Conservation (phyloP, 2,888 invertebrate genomes). For the Lydus trimaculatus region DNA sequence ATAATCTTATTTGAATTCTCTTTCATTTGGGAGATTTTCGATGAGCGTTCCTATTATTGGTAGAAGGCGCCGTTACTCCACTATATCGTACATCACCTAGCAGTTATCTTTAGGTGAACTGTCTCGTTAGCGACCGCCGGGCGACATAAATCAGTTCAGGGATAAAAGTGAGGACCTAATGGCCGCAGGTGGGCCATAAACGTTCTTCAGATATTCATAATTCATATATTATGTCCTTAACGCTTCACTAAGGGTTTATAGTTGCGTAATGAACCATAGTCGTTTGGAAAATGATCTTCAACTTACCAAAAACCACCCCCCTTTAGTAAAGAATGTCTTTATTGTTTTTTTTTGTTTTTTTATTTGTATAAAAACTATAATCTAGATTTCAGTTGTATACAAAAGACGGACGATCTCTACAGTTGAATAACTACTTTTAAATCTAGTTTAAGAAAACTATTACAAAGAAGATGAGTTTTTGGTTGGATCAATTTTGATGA, state of each 20-base stretch:
- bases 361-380: neutral
- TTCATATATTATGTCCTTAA: conserved; percentile 50
- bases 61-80: conserved; percentile 39
- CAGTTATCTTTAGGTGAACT: conserved; percentile 33
- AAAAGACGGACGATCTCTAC: neutral
- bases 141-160: conserved; percentile 53
- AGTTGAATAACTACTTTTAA: neutral
- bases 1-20: conserved; percentile 26
- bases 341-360: neutral
- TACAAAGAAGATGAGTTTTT: neutral
- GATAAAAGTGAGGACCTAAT: conserved; percentile 54
- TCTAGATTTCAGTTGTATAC: neutral
- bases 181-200: conserved; percentile 58
- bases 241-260: conserved; percentile 36
- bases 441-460: neutral
- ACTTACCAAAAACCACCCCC: neutral
- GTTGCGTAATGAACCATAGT: conserved; percentile 39
- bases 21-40: conserved; percentile 41
- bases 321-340: too few species aligned
- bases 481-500: conserved; percentile 8
- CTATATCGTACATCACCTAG: conserved; percentile 35
- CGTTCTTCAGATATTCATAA: conserved; percentile 51
- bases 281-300: conserved; percentile 11
- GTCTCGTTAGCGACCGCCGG: conserved; percentile 52
- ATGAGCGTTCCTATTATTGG: conserved; percentile 31